These are phyloP conservation scores for Neostethus bicornis DNA, from an alignment of 2,797 vertebrate genomes.

Conservation along the genomic window DNA sequence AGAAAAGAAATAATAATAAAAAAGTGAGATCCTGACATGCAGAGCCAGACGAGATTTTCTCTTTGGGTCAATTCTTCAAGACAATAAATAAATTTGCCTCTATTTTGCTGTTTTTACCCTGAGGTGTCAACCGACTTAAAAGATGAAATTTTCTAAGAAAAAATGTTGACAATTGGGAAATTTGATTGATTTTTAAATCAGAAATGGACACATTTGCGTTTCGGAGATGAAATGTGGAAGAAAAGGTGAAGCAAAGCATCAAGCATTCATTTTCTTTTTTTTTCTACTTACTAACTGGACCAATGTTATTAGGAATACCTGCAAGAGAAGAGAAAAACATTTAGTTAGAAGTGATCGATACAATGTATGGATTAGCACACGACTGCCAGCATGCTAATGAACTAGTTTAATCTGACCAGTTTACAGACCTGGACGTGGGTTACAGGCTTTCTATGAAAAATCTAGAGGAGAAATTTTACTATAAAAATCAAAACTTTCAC, in stretches of 20 bases:
- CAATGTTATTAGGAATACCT: conserved; percentile 96
- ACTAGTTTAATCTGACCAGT: too few relatives aligned
- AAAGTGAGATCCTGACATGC: conserved; percentile 62
- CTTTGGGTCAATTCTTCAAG: conserved; percentile 39
- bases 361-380: conserved; percentile 16
- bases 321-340: conserved; percentile 68
- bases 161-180: conserved; percentile 42
- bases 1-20: conserved; percentile 37
- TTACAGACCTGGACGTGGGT: too few relatives aligned
- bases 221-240: conserved; percentile 57
- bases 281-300: conserved; percentile 97
- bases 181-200: conserved; percentile 62
- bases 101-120: conserved; percentile 37
- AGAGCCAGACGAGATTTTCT: conserved; percentile 57
- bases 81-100: conserved; percentile 65
- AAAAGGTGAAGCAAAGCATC: conserved; percentile 82
- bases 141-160: not conserved
- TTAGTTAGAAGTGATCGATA: conserved; percentile 1
- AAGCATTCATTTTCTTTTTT: conserved; percentile 56
- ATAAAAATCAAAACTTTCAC: too few relatives aligned
- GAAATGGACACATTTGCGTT: conserved; percentile 87
- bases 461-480: too few relatives aligned
- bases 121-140: conserved; percentile 23
- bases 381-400: conserved; percentile 2
- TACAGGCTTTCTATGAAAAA: too few relatives aligned